These are phyloP conservation scores for Ciona savignyi DNA, from an alignment of 23 tunicate genomes.

Conservation along the genomic window DNA sequence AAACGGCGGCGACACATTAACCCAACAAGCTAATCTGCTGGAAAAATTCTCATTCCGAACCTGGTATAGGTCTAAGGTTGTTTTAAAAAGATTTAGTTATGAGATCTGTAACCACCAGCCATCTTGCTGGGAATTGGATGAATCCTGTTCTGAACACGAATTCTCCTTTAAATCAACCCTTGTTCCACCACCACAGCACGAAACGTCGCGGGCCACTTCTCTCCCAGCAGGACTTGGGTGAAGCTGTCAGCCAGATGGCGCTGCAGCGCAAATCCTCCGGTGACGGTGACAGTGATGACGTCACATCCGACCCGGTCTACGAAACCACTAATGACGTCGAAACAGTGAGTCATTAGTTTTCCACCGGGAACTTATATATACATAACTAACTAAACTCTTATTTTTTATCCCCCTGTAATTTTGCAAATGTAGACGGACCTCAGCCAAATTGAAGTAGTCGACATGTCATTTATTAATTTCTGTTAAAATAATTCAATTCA, in stretches of 20 bases:
- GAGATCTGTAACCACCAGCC: too few relatives aligned
- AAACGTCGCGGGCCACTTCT: constrained; percentile 13
- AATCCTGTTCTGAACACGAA: too few relatives aligned
- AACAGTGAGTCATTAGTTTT: not conserved
- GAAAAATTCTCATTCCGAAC: too few relatives aligned
- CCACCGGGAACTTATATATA: not conserved
- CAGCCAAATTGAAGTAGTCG: not conserved
- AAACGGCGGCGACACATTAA: too few relatives aligned
- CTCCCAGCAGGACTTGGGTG: constrained; percentile 67
- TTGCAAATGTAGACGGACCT: not conserved
- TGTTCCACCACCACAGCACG: too few relatives aligned
- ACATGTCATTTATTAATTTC: constrained; percentile 3
- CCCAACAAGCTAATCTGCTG: too few relatives aligned
- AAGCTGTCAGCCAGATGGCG: constrained; percentile 37
- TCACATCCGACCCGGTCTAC: constrained; percentile 12
- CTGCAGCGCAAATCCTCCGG: constrained; percentile 36
- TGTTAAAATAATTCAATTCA: constrained; percentile 3
- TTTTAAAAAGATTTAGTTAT: too few relatives aligned
- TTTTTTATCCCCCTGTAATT: not conserved
- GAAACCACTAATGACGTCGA: constrained; percentile 5
- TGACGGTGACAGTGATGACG: constrained; percentile 41
- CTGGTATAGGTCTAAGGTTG: too few relatives aligned
- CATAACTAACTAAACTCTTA: not conserved
- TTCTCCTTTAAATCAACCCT: too few relatives aligned
- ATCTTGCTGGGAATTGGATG: too few relatives aligned